Conservation (phyloP, 2,888 invertebrate species). For the Actias luna region DNA sequence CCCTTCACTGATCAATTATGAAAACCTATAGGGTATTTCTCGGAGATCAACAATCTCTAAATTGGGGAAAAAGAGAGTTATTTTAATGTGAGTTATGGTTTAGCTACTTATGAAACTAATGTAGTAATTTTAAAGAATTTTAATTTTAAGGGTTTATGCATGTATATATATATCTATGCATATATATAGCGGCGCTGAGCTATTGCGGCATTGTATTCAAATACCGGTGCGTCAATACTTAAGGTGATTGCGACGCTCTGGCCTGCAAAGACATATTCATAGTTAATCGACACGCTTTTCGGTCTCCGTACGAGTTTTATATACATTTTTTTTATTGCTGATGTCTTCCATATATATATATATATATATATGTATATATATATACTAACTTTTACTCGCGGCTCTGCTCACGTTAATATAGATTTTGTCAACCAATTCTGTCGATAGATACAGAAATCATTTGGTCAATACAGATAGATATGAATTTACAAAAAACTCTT, state of each 20-base stretch:
- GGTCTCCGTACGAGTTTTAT: slow-evolving; percentile 21
- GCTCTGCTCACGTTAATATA: too few species aligned
- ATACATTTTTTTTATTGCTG: slow-evolving; percentile 5
- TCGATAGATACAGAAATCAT: too few species aligned
- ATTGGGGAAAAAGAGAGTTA: too few species aligned
- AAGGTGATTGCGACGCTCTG: slow-evolving; percentile 43
- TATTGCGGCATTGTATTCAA: slow-evolving; percentile 79
- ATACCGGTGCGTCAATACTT: slow-evolving; percentile 60
- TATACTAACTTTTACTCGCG: too few species aligned
- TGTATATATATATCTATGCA: slow-evolving; percentile 68
- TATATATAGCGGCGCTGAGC: slow-evolving; percentile 73
- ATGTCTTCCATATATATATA: not conserved
- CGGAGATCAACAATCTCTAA: too few species aligned
- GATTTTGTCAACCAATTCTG: too few species aligned
- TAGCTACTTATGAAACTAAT: not conserved
- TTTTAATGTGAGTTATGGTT: slow-evolving; percentile 57
- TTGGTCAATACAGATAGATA: too few species aligned
- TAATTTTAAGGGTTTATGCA: slow-evolving; percentile 37
- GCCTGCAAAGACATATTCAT: slow-evolving; percentile 53
- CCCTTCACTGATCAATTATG: too few species aligned
- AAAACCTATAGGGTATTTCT: too few species aligned
- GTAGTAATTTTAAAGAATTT: not conserved
- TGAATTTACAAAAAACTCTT: too few species aligned
- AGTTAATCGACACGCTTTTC: slow-evolving; percentile 50
- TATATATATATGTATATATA: not conserved